A percentile compares a stretch with the other conserved stretches of the same genome.
Conservation (phyloP, 2,888 invertebrate genomes). For the Troides aeacus region DNA sequence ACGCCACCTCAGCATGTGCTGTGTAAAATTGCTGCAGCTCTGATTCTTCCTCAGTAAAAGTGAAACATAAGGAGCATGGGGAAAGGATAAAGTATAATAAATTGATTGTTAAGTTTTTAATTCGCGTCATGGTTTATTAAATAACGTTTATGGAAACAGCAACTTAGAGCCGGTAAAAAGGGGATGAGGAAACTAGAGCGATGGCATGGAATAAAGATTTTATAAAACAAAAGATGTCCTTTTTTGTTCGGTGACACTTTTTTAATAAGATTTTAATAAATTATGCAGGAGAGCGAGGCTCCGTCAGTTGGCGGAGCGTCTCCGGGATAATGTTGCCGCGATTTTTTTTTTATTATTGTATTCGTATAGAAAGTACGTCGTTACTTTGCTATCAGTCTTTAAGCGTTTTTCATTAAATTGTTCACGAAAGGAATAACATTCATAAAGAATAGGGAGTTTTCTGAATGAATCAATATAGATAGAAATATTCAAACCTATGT, state of each 20-base stretch:
- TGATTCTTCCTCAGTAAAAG: too few species aligned
- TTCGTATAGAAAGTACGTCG: constrained; percentile 20
- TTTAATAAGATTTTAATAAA: constrained; percentile 72
- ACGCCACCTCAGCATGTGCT: too few species aligned
- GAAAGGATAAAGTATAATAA: too few species aligned
- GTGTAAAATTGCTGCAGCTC: too few species aligned
- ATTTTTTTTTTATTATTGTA: constrained; percentile 31
- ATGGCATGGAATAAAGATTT: constrained; percentile 26
- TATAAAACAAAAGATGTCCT: constrained; percentile 39
- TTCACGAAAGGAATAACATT: not conserved
- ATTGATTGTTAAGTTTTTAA: not conserved
- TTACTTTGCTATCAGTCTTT: constrained; percentile 25
- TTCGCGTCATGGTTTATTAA: not conserved
- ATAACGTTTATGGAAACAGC: not conserved
- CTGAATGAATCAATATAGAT: not conserved
- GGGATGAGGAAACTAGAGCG: constrained; percentile 21
- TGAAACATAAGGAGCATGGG: too few species aligned
- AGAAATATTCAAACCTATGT: too few species aligned
- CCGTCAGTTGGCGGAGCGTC: constrained; percentile 49
- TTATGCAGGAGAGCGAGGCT: constrained; percentile 53
- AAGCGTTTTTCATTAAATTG: constrained; percentile 2
- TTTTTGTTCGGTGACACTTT: constrained; percentile 65
- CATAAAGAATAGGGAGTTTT: not conserved
- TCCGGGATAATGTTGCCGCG: constrained; percentile 41
- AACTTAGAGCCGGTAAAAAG: not conserved